A percentile compares a stretch with the other conserved stretches of the same genome.
These are phyloP conservation scores for Druceiella hillmani DNA, from an alignment of 2,888 invertebrate genomes.

Conservation along the genomic window DNA sequence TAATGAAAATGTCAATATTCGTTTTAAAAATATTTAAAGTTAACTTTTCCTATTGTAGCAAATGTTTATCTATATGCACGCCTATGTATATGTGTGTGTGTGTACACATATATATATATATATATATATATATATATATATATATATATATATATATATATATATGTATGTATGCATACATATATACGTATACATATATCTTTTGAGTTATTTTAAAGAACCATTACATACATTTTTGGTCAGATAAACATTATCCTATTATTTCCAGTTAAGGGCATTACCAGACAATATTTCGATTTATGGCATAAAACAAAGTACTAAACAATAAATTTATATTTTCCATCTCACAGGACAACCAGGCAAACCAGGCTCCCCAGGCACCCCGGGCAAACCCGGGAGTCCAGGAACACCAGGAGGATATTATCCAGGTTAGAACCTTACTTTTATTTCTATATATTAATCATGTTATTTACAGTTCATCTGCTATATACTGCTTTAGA, in stretches of 20 bases:
- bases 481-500: too few species aligned
- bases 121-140: slow-evolving; percentile 1
- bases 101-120: slow-evolving; percentile 1
- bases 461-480: too few species aligned
- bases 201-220: too few species aligned
- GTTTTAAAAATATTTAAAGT: neutral
- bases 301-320: too few species aligned
- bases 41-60: neutral
- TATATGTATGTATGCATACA: slow-evolving; percentile 1
- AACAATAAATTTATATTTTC: too few species aligned
- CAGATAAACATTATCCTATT: too few species aligned
- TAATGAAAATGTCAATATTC: too few species aligned
- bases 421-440: slow-evolving; percentile 24
- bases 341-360: slow-evolving; percentile 24
- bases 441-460: too few species aligned
- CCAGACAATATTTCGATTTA: too few species aligned
- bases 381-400: slow-evolving; percentile 41
- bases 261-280: too few species aligned
- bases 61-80: neutral
- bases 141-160: slow-evolving; percentile 1
- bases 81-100: neutral
- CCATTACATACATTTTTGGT: too few species aligned
- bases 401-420: slow-evolving; percentile 44
- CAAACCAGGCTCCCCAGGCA: slow-evolving; percentile 33
- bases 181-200: neutral